A percentile compares a stretch with the other conserved stretches of the same genome.
These are phyloP conservation scores for Nephotettix cincticeps DNA, from an alignment of 1,140 invertebrate species.

Conservation along the genomic window DNA sequence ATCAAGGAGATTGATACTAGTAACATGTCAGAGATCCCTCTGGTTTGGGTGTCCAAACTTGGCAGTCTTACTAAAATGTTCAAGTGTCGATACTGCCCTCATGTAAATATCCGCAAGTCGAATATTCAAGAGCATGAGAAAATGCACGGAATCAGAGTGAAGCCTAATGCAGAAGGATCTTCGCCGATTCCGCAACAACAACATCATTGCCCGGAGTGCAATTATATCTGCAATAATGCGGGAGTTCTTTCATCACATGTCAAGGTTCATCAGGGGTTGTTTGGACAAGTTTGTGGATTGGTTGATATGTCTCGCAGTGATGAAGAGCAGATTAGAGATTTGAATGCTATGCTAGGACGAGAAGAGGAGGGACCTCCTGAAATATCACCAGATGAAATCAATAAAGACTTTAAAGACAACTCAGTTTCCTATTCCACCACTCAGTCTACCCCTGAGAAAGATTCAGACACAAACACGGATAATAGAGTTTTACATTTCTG, in stretches of 20 bases:
- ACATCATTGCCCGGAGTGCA: slow-evolving; percentile 71
- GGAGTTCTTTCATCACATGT: slow-evolving; percentile 73
- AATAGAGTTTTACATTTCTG: slow-evolving; percentile 52
- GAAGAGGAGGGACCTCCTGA: slow-evolving; percentile 6
- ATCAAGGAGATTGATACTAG: slow-evolving; percentile 29
- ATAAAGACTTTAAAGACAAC: slow-evolving; percentile 21
- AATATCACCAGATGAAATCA: slow-evolving; percentile 20
- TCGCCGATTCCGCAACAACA: slow-evolving; percentile 34
- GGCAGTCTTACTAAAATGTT: slow-evolving; percentile 79
- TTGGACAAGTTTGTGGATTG: slow-evolving; percentile 66
- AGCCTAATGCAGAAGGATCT: slow-evolving; percentile 44
- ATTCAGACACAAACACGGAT: slow-evolving; percentile 6
- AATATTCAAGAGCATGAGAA: slow-evolving; percentile 85
- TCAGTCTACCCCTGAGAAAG: background rate
- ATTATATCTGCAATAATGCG: slow-evolving; percentile 75
- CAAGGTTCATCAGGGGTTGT: slow-evolving; percentile 71
- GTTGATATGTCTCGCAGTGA: slow-evolving; percentile 63
- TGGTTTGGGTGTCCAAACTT: slow-evolving; percentile 68
- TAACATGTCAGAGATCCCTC: slow-evolving; percentile 53
- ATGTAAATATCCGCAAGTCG: slow-evolving; percentile 72
- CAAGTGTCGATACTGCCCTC: slow-evolving; percentile 82
- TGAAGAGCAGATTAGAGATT: slow-evolving; percentile 64
- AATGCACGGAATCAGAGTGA: slow-evolving; percentile 66
- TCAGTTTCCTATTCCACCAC: background rate
- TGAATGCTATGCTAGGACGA: slow-evolving; percentile 42